Percentiles rank a stretch among this genome's conserved stretches.
Evolutionary conservation across 2,113 vertebrate species (phyloP).

Genomic region (Larimichthys crocea): DNA sequence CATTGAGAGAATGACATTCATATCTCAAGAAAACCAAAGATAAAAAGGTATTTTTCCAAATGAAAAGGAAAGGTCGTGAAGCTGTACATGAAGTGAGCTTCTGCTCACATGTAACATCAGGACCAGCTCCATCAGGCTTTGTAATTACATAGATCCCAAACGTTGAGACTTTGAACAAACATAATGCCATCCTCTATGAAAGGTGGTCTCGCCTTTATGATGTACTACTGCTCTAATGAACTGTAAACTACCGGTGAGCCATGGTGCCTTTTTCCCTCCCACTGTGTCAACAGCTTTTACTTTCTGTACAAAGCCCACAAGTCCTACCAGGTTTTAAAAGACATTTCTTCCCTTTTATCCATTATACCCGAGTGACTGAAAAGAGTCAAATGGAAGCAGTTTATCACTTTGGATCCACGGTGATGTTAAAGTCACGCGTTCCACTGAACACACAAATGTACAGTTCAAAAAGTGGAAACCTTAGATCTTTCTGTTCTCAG

Average conservation of each 20-base stretch:
- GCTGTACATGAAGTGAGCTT: not conserved
- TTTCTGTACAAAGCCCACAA: not conserved
- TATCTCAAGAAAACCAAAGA: no score
- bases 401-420: not conserved
- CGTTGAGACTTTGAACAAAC: not conserved
- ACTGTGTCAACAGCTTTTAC: not conserved
- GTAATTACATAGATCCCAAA: not conserved
- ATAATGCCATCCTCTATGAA: not conserved
- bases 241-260: not conserved
- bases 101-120: not conserved
- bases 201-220: not conserved
- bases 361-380: not conserved
- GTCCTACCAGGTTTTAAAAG: not conserved
- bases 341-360: not conserved
- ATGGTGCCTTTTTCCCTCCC: not conserved
- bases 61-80: not conserved
- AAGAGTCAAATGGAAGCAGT: not conserved
- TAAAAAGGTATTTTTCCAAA: not conserved
- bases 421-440: not conserved
- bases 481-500: no score
- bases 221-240: not conserved
- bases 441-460: not conserved
- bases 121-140: not conserved
- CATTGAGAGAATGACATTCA: no score
- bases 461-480: not conserved